Percentiles rank a stretch among this genome's conserved stretches.
These are phyloP conservation scores for Acanthopleura granulata DNA, from an alignment of 2,888 invertebrate species.

Conservation along the genomic window DNA sequence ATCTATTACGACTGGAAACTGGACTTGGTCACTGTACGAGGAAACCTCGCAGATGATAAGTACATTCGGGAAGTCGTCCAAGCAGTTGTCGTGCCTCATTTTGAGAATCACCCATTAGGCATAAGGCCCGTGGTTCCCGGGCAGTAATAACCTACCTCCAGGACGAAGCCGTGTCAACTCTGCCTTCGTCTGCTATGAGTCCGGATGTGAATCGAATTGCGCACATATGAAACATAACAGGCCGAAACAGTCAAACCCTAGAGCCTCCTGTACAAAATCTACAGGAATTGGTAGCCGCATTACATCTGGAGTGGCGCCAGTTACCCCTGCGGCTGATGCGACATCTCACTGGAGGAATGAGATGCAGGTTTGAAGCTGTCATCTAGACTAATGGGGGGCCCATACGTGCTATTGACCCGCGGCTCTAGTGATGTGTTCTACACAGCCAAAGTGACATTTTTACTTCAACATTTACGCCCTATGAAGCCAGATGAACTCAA, in stretches of 20 bases:
- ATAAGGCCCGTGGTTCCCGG: background rate
- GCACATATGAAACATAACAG: background rate
- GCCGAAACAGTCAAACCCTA: slow-evolving; percentile 10
- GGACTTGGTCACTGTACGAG: slow-evolving; percentile 9
- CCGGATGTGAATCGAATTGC: too few species aligned
- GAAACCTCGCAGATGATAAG: background rate
- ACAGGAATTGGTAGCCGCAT: slow-evolving; percentile 20
- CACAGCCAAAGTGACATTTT: too few species aligned
- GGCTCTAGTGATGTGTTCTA: too few species aligned
- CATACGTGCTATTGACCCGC: too few species aligned
- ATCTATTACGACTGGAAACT: slow-evolving; percentile 21
- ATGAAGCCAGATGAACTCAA: too few species aligned
- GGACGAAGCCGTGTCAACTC: background rate
- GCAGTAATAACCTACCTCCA: background rate
- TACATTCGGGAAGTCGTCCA: slow-evolving; percentile 3
- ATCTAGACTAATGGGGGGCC: too few species aligned
- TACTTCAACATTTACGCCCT: too few species aligned
- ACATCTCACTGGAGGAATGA: too few species aligned
- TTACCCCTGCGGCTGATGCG: too few species aligned
- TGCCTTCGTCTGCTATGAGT: background rate
- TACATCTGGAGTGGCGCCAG: slow-evolving; percentile 20
- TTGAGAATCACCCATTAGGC: background rate
- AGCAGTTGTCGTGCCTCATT: slow-evolving; percentile 12
- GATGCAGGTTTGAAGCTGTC: too few species aligned
- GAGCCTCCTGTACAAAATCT: slow-evolving; percentile 20